Evolutionary conservation across 2,888 invertebrate genomes (phyloP).

Genomic region (Lissocephala sabroskyi): DNA sequence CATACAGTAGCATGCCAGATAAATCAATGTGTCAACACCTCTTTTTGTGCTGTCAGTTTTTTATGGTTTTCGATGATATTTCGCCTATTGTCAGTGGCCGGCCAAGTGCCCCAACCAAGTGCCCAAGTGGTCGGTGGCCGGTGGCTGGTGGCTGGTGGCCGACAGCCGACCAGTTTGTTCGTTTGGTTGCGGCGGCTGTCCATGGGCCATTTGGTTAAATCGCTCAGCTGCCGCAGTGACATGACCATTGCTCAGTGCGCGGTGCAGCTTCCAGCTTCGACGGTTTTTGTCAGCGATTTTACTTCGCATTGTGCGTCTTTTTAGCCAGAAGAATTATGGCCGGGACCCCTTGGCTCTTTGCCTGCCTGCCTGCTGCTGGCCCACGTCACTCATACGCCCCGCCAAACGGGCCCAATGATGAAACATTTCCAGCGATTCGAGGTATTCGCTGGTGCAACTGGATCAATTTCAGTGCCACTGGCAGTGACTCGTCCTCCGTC

Average conservation of each 20-base stretch:
- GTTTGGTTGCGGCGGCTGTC: conserved; percentile 28
- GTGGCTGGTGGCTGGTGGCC: conserved; percentile 26
- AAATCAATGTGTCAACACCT: conserved; percentile 73
- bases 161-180: conserved; percentile 35
- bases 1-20: conserved; percentile 72
- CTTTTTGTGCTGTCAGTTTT: conserved; percentile 72
- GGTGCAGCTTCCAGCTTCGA: no score
- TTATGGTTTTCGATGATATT: conserved; percentile 71
- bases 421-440: conserved; percentile 59
- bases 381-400: no score
- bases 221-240: conserved; percentile 41
- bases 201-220: conserved; percentile 58
- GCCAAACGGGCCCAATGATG: conserved; percentile 51
- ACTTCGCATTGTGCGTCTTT: conserved; percentile 29
- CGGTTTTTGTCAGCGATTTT: conserved; percentile 33
- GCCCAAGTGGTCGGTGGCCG: conserved; percentile 24
- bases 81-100: conserved; percentile 66
- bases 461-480: conserved; percentile 67
- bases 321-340: conserved; percentile 63
- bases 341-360: background rate
- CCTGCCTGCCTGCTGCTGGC: conserved; percentile 2
- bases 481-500: conserved; percentile 37
- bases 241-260: conserved; percentile 37
- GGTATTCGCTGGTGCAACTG: conserved; percentile 60
- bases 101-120: background rate